Evolutionary conservation across 2,113 vertebrate genomes (phyloP).

Genomic region (Morone saxatilis): DNA sequence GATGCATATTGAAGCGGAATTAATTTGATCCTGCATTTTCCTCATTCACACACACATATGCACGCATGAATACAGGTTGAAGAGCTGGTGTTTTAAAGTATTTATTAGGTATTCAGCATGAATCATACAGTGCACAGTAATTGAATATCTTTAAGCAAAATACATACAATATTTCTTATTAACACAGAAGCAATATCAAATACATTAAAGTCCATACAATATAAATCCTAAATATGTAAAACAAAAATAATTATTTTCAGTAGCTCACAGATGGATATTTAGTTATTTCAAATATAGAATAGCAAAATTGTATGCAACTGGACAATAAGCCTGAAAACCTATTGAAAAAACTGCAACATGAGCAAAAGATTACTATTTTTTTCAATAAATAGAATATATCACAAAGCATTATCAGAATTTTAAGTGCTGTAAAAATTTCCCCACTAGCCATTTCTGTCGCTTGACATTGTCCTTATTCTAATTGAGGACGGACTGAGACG

Average conservation of each 20-base stretch:
- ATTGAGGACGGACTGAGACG: slow-evolving; percentile 65
- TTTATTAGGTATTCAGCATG: slow-evolving; percentile 28
- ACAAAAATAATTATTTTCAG: slow-evolving; percentile 51
- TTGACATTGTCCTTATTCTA: slow-evolving; percentile 33
- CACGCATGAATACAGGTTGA: slow-evolving; percentile 9
- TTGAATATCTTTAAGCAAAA: slow-evolving; percentile 58
- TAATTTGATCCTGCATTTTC: slow-evolving; percentile 9
- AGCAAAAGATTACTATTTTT: slow-evolving; percentile 29
- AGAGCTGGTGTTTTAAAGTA: slow-evolving; percentile 39
- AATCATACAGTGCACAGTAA: slow-evolving; percentile 59
- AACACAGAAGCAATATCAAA: slow-evolving; percentile 70
- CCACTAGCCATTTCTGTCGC: not conserved
- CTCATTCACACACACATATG: not conserved
- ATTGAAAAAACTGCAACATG: slow-evolving; percentile 52
- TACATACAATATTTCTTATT: slow-evolving; percentile 56
- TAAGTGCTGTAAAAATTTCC: slow-evolving; percentile 12
- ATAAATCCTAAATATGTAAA: slow-evolving; percentile 55
- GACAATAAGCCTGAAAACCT: slow-evolving; percentile 28
- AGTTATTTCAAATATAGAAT: slow-evolving; percentile 33
- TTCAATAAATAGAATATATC: slow-evolving; percentile 15
- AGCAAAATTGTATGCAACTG: slow-evolving; percentile 41
- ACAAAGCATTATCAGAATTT: slow-evolving; percentile 29
- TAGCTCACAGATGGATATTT: slow-evolving; percentile 41
- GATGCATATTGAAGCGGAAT: slow-evolving; percentile 71
- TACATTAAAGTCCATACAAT: slow-evolving; percentile 39